Base-by-base conservation (phyloP, 2,888 invertebrate genomes). In the Coelopa pilipes region DNA sequence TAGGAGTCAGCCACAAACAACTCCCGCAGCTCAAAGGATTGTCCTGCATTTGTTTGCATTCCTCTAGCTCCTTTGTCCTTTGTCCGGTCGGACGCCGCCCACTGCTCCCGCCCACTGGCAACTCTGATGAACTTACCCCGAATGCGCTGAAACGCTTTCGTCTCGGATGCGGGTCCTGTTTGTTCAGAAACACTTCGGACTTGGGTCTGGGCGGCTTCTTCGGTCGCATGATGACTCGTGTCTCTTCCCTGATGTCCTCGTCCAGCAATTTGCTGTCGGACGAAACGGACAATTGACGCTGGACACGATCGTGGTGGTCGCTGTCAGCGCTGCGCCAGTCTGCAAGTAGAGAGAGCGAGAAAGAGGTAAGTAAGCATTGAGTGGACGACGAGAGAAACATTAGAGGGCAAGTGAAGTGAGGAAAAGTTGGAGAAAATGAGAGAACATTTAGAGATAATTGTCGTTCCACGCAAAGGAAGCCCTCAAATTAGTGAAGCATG, bases 71-170 rank as follows among this genome's bases (percentile, higher is more conserved):
- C 17, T 21, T 60, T 60, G 15, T 17, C 12, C 17, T 21, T 60
- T 60, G 15, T 60, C 60, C 60, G 13, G 17, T 53, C 10, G 53
- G n/a, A 53, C 53, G 10, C n/a, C 13, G n/a, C 53, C 53, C 13
- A 53, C 53, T 53, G 3, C 60, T 11, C 24, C 60, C 2, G 5
- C 60, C 13, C 34, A n/a, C n/a, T n/a, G n/a, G n/a, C n/a, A 49
- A 49, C 53, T 53, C 13, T 53, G n/a, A 5, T 15, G 11, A 80
- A 90, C 93, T 92, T 88, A 97, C 97, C 91, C 97, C 97, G 91
- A 97, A 98, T 88, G 97, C 97, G 87, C 97, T 97, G 90, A 95
- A 96, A 88, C 97, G 92, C 90, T 97, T 97, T 88, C 95, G 91
- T 89, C 96, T 92, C 81, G 92, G 91, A 88, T 92, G 92, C 84